A percentile compares a stretch with the other conserved stretches of the same genome.
Conservation (phyloP, 35 echinoderm and acorn worm species). For the Lytechinus variegatus region DNA sequence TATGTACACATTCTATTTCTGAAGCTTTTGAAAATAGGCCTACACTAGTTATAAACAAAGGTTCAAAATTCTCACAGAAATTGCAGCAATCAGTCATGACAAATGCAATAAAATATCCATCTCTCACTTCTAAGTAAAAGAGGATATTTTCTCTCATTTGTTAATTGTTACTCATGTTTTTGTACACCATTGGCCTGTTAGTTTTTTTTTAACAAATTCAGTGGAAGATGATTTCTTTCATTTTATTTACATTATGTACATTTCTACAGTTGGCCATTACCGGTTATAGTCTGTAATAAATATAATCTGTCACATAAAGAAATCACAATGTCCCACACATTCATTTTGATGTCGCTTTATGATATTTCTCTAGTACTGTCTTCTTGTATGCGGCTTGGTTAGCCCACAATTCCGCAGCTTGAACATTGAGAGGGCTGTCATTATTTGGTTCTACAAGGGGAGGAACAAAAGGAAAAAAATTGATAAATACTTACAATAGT, state of each 20-base stretch:
- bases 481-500: neutral
- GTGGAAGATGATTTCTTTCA: neutral
- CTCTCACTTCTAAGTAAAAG: neutral
- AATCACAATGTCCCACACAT: neutral
- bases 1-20: no score
- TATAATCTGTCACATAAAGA: slow-evolving; percentile 23
- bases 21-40: no score
- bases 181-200: no score
- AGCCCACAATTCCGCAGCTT: slow-evolving; percentile 87
- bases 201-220: neutral
- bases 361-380: slow-evolving; percentile 72
- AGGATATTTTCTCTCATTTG: neutral
- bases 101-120: neutral
- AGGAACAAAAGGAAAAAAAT: neutral
- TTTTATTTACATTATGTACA: neutral
- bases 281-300: slow-evolving; percentile 22
- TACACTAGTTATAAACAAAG: no score
- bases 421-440: slow-evolving; percentile 92
- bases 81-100: neutral
- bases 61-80: neutral
- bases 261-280: neutral
- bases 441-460: slow-evolving; percentile 84
- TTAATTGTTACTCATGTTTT: neutral
- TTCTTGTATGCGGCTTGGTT: slow-evolving; percentile 81
- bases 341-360: slow-evolving; percentile 60